phyloP scores from a whole-genome alignment of 53 echinoderm and acorn worm genomes.

The Echinarachnius parma region DNA sequence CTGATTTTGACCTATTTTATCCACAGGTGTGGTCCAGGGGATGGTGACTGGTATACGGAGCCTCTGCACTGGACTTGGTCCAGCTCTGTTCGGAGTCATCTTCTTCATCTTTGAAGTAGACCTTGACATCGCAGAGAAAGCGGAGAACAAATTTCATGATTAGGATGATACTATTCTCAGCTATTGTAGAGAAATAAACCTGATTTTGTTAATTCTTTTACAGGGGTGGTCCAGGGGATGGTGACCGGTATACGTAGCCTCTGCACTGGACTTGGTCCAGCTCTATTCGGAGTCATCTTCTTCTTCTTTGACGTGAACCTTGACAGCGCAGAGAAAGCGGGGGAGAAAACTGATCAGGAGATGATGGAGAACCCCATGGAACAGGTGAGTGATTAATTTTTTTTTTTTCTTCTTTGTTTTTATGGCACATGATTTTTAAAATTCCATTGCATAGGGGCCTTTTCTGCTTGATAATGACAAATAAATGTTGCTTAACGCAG shows the following conservation, averaged over 20 bases:
- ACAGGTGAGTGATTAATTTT: slow-evolving; percentile 40
- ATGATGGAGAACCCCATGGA: slow-evolving; percentile 44
- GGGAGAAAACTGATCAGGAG: slow-evolving; percentile 1
- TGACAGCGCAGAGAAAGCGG: slow-evolving; percentile 44
- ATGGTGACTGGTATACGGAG: slow-evolving; percentile 92
- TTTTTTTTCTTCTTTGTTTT: too few species aligned
- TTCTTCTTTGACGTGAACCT: slow-evolving; percentile 86
- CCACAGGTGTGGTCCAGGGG: slow-evolving; percentile 83
- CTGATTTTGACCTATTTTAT: too few species aligned
- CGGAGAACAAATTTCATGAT: too few species aligned
- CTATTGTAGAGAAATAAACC: too few species aligned
- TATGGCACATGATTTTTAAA: too few species aligned
- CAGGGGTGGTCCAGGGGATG: slow-evolving; percentile 98
- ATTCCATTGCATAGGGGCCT: too few species aligned
- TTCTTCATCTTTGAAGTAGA: slow-evolving; percentile 84
- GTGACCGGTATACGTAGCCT: slow-evolving; percentile 94
- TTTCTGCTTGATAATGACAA: too few species aligned
- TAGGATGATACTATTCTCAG: too few species aligned
- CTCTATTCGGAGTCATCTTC: slow-evolving; percentile 90
- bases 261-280: slow-evolving; percentile 98
- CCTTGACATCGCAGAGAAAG: slow-evolving; percentile 55
- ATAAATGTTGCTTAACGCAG: too few species aligned
- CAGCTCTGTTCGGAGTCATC: slow-evolving; percentile 81
- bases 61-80: slow-evolving; percentile 93
- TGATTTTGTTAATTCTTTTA: too few species aligned